Evolutionary conservation across 1,140 invertebrate genomes (phyloP), one percentile per base, ranked within the genome.

Genomic region (Andrena cerasifolii): DNA sequence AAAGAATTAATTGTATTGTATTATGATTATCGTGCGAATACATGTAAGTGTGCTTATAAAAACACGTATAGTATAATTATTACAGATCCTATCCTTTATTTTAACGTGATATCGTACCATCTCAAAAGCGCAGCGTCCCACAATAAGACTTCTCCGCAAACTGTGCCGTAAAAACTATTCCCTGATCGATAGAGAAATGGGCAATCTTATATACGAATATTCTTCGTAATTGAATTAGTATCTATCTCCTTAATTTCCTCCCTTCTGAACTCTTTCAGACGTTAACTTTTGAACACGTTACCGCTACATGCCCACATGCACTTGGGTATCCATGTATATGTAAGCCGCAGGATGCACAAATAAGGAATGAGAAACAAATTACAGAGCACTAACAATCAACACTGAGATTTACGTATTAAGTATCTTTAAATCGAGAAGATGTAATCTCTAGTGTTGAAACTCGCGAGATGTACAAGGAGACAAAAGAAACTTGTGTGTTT

Each of bases 291-390:
- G 51, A 63, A 53, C 14, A 24, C 7, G 16, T 31, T 21, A 24
- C 36, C 10, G 24, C 2, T 14, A 40, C 3, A 54, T n/a, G n/a
- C n/a, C n/a, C 3, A 36, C 65, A 54, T 24, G 18, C 16, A 66
- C 36, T 59, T 59, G 36, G 21, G 36, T 33, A 58, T 45, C 12
- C n/a, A 43, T 45, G 24, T 21, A 7, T 28, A 8, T 3, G 21
- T 16, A 33, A 54, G 21, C 24, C 40, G 47, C 47, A 61, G 14
- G 10, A 63, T 51, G 58, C 7, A 62, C 58, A 63, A 71, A 71
- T 71, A 21, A 58, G n/a, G 54, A 71, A 6, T 14, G n/a, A 58
- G n/a, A 58, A 58, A 7, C 26, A 31, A 45, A 2, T 31, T n/a
- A n/a, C n/a, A n/a, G n/a, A n/a, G 28, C 2, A 51, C 2, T 21